phyloP scores from a whole-genome alignment of 2,113 vertebrate genomes.

The Glareola pratincola region DNA sequence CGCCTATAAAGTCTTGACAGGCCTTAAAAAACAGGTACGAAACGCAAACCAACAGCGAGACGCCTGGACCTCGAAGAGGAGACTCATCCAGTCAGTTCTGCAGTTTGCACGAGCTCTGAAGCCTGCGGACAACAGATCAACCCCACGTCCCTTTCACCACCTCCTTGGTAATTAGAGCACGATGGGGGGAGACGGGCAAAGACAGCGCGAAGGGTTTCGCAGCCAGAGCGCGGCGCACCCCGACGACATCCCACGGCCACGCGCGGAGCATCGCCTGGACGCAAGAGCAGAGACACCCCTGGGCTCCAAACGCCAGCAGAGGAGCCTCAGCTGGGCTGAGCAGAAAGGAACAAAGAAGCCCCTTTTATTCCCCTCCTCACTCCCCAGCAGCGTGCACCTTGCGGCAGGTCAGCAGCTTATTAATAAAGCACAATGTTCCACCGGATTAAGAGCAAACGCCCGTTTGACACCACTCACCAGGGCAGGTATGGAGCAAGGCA shows the following conservation, averaged over 20 bases:
- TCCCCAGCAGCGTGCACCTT: rapidly evolving
- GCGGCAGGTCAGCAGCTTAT: not conserved
- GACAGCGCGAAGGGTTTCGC: not conserved
- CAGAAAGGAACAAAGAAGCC: not conserved
- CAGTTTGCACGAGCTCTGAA: not conserved
- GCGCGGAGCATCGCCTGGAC: rapidly evolving
- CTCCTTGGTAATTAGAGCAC: rapidly evolving
- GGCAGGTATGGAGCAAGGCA: not conserved
- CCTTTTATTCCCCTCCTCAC: rapidly evolving
- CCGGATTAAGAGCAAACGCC: rapidly evolving
- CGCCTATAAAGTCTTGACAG: not conserved
- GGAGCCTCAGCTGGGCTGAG: not conserved
- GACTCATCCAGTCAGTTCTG: not conserved
- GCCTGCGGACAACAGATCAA: not conserved
- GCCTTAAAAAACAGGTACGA: rapidly evolving
- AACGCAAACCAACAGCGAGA: not conserved
- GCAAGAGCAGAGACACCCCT: not conserved
- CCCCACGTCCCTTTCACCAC: not conserved
- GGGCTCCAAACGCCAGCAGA: rapidly evolving
- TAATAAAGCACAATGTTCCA: not conserved
- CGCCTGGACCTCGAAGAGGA: rapidly evolving
- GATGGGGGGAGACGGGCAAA: not conserved
- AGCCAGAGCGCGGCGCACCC: not conserved
- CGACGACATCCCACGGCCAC: not conserved
- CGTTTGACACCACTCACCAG: not conserved